Evolutionary conservation across 2,113 vertebrate genomes (phyloP).

Genomic region (Centropus unirufus): DNA sequence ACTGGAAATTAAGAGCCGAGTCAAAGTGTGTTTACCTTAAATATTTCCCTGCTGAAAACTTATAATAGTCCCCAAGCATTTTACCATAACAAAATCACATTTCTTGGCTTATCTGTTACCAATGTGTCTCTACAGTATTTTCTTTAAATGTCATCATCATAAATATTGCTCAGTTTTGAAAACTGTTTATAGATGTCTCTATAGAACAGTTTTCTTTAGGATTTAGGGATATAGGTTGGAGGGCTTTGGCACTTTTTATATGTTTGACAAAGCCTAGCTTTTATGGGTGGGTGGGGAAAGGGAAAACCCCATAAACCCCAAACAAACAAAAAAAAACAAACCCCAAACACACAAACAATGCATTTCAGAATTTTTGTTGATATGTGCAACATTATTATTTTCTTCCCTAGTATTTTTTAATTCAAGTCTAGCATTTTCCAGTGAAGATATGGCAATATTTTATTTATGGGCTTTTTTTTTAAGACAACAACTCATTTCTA

Average conservation of each 20-base stretch:
- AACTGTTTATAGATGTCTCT: neutral
- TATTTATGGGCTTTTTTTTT: neutral
- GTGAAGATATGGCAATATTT: neutral
- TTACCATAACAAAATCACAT: neutral
- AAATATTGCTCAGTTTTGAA: neutral
- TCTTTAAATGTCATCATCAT: neutral
- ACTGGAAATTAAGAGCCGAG: neutral
- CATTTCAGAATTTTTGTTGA: neutral
- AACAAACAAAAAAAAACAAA: neutral
- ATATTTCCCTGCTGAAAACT: neutral
- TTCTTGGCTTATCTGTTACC: neutral
- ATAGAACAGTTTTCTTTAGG: neutral
- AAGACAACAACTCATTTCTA: neutral
- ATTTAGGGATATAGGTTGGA: neutral
- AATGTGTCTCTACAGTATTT: neutral
- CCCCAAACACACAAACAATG: accelerated
- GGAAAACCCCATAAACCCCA: neutral
- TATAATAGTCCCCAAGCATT: neutral
- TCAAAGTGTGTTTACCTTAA: neutral
- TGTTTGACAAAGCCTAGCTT: neutral
- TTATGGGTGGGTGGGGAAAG: neutral
- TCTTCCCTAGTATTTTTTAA: neutral
- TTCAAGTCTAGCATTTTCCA: neutral
- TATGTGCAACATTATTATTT: neutral
- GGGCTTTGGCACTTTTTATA: neutral